Conservation (phyloP, 2,113 vertebrate species). For the Mastomys coucha region DNA sequence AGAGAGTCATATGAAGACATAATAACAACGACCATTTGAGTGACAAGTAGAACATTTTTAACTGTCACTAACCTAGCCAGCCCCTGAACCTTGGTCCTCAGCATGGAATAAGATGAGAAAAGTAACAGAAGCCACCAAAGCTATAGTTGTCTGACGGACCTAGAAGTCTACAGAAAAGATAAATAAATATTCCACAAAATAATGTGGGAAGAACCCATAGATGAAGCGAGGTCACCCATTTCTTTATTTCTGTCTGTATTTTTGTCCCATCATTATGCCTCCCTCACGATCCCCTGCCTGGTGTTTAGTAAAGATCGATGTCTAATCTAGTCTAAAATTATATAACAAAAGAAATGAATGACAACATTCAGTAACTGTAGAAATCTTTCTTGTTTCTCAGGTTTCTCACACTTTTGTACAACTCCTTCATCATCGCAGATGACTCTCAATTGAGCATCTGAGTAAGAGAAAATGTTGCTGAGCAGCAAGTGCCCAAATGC, state of each 20-base stretch:
- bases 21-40: not conserved
- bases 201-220: not conserved
- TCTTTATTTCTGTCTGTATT: conserved; percentile 13
- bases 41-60: not conserved
- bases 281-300: not conserved
- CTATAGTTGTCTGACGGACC: not conserved
- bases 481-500: not conserved
- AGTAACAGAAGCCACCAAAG: not conserved
- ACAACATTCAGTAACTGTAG: not conserved
- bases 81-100: not conserved
- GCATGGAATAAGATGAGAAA: not conserved
- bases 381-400: not conserved
- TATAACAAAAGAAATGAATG: not conserved
- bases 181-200: not conserved
- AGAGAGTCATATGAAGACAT: not conserved
- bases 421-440: not conserved
- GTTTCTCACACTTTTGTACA: not conserved
- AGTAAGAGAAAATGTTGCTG: not conserved
- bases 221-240: not conserved
- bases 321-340: not conserved
- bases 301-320: not conserved
- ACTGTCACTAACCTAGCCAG: not conserved
- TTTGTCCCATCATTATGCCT: not conserved
- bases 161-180: not conserved
- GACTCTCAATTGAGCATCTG: not conserved